Evolutionary conservation across 2,888 invertebrate species (phyloP).

Genomic region (Lamellibrachia satsuma): DNA sequence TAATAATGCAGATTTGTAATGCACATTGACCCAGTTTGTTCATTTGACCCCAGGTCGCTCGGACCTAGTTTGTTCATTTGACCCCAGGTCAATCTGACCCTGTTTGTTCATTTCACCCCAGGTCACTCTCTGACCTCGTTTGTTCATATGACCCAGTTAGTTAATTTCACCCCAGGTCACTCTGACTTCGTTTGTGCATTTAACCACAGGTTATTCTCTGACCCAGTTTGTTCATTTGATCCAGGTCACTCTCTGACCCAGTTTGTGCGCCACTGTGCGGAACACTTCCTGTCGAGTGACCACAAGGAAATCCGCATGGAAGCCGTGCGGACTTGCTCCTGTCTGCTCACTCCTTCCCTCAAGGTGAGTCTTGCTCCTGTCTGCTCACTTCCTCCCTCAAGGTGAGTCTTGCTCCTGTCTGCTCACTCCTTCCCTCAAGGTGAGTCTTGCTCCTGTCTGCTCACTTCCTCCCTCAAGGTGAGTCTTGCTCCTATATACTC

Average conservation of each 20-base stretch:
- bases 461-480: no score
- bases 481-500: no score
- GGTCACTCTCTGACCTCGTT: background rate
- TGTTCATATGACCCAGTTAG: background rate
- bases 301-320: constrained; percentile 91
- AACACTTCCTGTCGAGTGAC: constrained; percentile 88
- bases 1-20: no score
- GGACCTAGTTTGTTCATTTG: constrained; percentile 82
- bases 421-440: background rate
- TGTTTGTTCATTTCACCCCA: no score
- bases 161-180: background rate
- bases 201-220: background rate
- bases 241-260: constrained; percentile 84
- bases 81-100: constrained; percentile 79
- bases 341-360: constrained; percentile 82
- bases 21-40: background rate
- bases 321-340: constrained; percentile 92
- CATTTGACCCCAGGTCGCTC: constrained; percentile 70
- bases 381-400: constrained; percentile 13
- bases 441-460: background rate
- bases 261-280: constrained; percentile 91
- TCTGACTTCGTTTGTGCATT: background rate
- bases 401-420: background rate
- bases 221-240: constrained; percentile 20
- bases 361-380: constrained; percentile 58